A percentile compares a stretch with the other conserved stretches of the same genome.
Evolutionary conservation across 2,113 vertebrate genomes (phyloP).

Genomic region (Hippocampus mohnikei): DNA sequence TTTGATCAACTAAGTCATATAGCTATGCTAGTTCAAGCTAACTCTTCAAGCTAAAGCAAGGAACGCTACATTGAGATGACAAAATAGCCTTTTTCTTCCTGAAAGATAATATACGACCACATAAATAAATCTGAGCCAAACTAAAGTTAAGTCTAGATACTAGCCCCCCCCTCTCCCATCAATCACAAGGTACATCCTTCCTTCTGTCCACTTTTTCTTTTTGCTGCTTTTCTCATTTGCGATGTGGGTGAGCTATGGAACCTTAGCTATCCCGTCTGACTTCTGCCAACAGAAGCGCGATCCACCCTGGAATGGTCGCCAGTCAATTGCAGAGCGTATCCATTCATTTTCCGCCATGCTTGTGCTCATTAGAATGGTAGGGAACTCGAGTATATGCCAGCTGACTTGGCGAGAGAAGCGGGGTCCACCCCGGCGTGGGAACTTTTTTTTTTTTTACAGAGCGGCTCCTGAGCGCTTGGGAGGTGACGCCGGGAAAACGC

Average conservation of each 20-base stretch:
- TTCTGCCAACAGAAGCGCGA: background rate
- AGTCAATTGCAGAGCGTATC: background rate
- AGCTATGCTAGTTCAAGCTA: too few relatives aligned
- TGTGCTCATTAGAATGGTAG: background rate
- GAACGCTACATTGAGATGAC: too few relatives aligned
- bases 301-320: background rate
- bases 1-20: too few relatives aligned
- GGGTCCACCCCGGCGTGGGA: background rate
- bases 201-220: too few relatives aligned
- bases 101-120: too few relatives aligned
- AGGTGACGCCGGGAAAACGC: conserved; percentile 51
- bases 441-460: too few relatives aligned
- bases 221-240: background rate
- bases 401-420: background rate
- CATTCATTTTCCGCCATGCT: background rate
- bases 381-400: background rate
- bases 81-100: too few relatives aligned
- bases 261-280: background rate
- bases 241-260: background rate
- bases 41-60: too few relatives aligned
- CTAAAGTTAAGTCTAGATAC: too few relatives aligned
- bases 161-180: too few relatives aligned
- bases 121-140: too few relatives aligned
- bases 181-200: too few relatives aligned
- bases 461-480: conserved; percentile 11